These are phyloP conservation scores for Charadrius vociferus DNA, from an alignment of 2,113 vertebrate species.

Conservation along the genomic window DNA sequence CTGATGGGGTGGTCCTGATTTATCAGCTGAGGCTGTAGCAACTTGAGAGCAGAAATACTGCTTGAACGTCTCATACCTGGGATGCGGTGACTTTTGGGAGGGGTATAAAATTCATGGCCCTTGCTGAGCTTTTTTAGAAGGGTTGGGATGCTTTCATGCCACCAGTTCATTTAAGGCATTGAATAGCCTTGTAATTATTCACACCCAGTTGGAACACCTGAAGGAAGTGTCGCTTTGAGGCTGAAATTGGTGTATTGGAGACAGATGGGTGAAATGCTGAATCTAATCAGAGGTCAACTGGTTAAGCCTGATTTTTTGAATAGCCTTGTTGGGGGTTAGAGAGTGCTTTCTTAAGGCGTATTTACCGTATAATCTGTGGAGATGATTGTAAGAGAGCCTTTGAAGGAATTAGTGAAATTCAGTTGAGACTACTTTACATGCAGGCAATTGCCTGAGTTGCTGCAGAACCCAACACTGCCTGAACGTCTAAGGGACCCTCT, in stretches of 20 bases:
- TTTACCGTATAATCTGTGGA: slow-evolving; percentile 27
- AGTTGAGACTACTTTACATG: not conserved
- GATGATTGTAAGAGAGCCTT: not conserved
- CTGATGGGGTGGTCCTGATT: not conserved
- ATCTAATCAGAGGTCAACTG: not conserved
- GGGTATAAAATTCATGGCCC: not conserved
- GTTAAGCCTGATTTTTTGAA: not conserved
- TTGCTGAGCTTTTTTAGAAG: not conserved
- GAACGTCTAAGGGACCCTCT: not conserved
- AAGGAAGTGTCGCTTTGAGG: not conserved
- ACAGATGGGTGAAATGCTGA: not conserved
- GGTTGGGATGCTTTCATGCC: not conserved
- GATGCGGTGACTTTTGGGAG: not conserved
- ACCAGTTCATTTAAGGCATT: not conserved
- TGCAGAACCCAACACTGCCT: not conserved
- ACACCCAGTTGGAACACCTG: not conserved
- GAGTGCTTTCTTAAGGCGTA: not conserved
- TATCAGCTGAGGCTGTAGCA: not conserved
- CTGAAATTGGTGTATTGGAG: not conserved
- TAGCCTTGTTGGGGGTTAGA: not conserved
- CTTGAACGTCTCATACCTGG: accelerated
- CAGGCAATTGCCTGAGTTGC: not conserved
- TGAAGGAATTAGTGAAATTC: slow-evolving; percentile 41
- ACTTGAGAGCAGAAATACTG: not conserved
- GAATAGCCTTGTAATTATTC: not conserved